Base-by-base conservation (phyloP, 2,888 invertebrate genomes). In the Tanytarsus gracilentus region DNA sequence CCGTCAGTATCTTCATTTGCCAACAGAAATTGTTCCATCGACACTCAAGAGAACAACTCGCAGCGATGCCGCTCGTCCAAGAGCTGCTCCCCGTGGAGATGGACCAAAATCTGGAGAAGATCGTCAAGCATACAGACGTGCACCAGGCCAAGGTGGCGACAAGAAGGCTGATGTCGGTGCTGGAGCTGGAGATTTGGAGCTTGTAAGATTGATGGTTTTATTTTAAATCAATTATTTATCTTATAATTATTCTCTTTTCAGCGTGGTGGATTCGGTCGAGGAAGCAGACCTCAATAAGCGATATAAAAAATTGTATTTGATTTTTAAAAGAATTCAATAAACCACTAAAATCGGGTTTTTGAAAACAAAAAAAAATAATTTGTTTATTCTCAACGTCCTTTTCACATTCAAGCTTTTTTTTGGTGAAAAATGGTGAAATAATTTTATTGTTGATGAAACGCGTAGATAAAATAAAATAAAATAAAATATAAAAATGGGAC, bases 141-240 rank as follows among this genome's bases (percentile, higher is more conserved):
- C 85, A 21, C 82, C 83, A 14, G 86, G 86, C 33, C 74, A 78
- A 6, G 80, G 82, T 51, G 77, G 83, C 62, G 97, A 98, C 74
- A 98, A 98, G 77, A 94, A 94, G 76, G 89, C 90, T 64, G 98
- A 98, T 76, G 97, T 94, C 68, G 98, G 97, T 65, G 90, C 95
- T 69, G 98, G 97, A 65, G 86, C 90, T 62, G 89, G 86, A 65
- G 87, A 87, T 75, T 83, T 97, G 70, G 94, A 96, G 82, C 96
- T 95, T 77, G 79, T 79, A 72, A 77, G 79, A n/a, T 76, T 53
- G 29, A n/a, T 23, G 26, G 8, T n/a, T 58, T 48, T 40, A n/a
- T 40, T 18, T 21, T 7, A 21, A 30, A 23, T 26, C 2, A n/a
- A 44, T 56, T 49, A 29, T 39, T 51, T 62, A 65, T 52, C 59